Evolutionary conservation across 1,140 invertebrate genomes (phyloP), one percentile per base, ranked within the genome.

Genomic region (Rhopalosiphum maidis): DNA sequence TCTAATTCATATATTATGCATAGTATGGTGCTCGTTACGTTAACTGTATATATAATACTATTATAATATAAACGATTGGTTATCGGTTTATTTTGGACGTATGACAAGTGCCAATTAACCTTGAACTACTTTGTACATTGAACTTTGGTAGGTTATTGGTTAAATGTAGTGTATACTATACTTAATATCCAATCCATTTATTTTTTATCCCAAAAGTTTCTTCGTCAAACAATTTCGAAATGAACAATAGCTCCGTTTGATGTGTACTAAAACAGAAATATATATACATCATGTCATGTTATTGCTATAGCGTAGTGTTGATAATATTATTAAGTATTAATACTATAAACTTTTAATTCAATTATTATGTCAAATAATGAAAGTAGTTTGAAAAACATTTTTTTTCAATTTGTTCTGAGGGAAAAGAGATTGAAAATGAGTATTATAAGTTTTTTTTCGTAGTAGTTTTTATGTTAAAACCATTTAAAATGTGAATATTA

Each of bases 171-270:
- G 5, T n/a, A 30, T 7, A 77, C 11, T 51, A 51, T 18, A 51
- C 8, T 35, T 54, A 68, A n/a, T 35, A 23, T 88, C 54, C n/a
- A 46, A 88, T 88, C 0, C 11, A 9, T 88, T 35, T 7, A 23
- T 88, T 51, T 88, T 88, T 88, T n/a, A 35, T 88, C 46, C 46
- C 48, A 2, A 88, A 51, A 51, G 87, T 88, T 88, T 54, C 25
- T 0, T 18, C 7, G 22, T 22, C 21, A 4, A 35, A 51, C 21
- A 54, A 88, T 88, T 46, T 86, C 2, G 30, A 11, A 11, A 86
- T 46, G 11, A 86, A 86, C 60, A 77, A 43, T 86, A 86, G 43
- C 25, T 86, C 43, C 41, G 25, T 86, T 30, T 77, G 15, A 11
- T 77, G 30, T 21, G n/a, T 77, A 23, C 11, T 5, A 6, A 46